phyloP scores from a whole-genome alignment of 2,113 vertebrate genomes.

The Ictidomys tridecemlineatus region DNA sequence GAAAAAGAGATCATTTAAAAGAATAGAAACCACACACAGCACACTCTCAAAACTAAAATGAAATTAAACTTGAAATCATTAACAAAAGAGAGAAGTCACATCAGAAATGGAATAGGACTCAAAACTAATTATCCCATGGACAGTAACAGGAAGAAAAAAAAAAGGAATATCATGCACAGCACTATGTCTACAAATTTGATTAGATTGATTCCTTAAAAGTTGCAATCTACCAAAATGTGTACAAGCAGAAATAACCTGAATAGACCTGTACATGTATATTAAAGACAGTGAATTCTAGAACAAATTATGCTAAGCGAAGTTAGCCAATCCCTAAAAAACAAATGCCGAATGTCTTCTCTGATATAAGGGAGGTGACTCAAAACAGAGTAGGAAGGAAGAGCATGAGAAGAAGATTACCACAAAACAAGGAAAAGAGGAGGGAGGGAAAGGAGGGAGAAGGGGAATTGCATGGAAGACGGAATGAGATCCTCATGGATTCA shows the following conservation, averaged over 20 bases:
- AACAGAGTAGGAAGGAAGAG: no score
- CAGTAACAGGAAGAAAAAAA: background rate
- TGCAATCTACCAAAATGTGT: background rate
- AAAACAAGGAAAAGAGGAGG: no score
- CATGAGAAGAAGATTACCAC: no score
- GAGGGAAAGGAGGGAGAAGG: no score
- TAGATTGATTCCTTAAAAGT: background rate
- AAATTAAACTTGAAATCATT: constrained; percentile 33
- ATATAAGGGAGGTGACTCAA: no score
- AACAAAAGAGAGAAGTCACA: background rate
- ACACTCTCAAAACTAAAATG: background rate
- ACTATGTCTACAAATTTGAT: background rate
- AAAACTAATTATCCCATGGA: background rate
- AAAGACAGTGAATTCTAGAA: background rate
- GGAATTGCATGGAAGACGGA: no score
- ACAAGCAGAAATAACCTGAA: constrained; percentile 1
- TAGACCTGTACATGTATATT: background rate
- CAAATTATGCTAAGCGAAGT: no score
- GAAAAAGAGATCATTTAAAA: background rate
- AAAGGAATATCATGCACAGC: background rate
- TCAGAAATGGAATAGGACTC: background rate
- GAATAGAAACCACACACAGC: background rate
- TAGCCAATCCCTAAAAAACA: no score
- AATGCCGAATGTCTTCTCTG: no score
- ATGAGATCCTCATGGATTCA: no score